Conservation (phyloP, 2,113 vertebrate genomes). For the Stercorarius parasiticus region DNA sequence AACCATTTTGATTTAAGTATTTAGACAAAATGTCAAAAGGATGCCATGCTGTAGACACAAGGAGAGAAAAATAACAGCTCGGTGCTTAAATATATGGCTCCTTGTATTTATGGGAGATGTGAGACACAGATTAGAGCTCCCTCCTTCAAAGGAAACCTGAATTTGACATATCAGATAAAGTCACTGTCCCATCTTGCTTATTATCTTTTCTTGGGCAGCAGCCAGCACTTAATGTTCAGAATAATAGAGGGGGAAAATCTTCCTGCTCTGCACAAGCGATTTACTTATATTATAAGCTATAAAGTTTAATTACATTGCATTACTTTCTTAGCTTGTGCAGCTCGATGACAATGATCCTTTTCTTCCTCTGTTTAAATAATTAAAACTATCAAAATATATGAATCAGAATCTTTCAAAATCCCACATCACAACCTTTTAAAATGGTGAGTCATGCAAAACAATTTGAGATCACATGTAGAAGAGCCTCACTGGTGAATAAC, state of each 20-base stretch:
- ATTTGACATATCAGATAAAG: conserved; percentile 3
- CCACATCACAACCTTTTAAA: not conserved
- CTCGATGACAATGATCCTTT: not conserved
- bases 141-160: conserved; percentile 8
- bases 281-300: conserved; percentile 11
- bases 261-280: conserved; percentile 11
- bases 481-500: not conserved
- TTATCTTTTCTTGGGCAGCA: conserved; percentile 4
- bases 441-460: not conserved
- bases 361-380: not conserved
- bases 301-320: conserved; percentile 20
- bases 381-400: not conserved
- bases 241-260: not conserved
- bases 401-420: not conserved
- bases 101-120: not conserved
- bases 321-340: not conserved
- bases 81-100: not conserved
- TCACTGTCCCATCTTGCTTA: not conserved
- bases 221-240: conserved; percentile 26
- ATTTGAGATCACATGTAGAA: not conserved
- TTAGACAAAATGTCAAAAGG: conserved; percentile 19
- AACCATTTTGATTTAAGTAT: conserved; percentile 30
- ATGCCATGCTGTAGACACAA: not conserved
- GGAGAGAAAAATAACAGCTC: conserved; percentile 1
- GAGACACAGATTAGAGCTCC: not conserved